Evolutionary conservation across 92 coral and sea anemone species (phyloP), one percentile per base, ranked within the genome.

Genomic region (Heteractis magnifica): DNA sequence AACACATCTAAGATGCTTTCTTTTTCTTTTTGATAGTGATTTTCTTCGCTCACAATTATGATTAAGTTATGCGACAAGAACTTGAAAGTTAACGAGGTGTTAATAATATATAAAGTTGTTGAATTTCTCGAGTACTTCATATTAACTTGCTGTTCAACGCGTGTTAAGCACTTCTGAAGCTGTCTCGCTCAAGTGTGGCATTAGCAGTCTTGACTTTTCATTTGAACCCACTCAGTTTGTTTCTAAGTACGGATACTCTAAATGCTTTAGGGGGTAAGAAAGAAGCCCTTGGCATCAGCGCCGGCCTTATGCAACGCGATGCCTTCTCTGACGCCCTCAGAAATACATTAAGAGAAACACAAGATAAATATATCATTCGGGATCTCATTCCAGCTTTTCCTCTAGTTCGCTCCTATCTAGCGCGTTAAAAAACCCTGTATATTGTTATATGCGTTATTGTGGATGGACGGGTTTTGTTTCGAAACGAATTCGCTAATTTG

Each of bases 31-130:
- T 65, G 6, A 20, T 68, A 20, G 73, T 20, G 11, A 13, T 68
- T 41, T 19, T 68, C 23, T 68, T 68, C 5, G 49, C 3, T 23
- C 72, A 23, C 23, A 68, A 68, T 68, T 26, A 26, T 68, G 73
- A 68, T 68, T 68, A 48, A 68, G 48, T 68, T 23, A 6, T n/a
- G 0, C 44, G 73, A 68, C 50, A 68, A 68, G 73, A 68, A 68
- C 48, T 68, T 26, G 73, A 68, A 68, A 20, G 73, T 62, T 23
- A 62, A 62, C 23, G 73, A 21, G 44, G 73, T 68, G 73, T 68
- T 68, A 68, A 68, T 68, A 68, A 68, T 68, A 50, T 19, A 23
- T 26, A 68, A 68, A 23, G 44, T 10, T 68, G 26, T 68, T 68
- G 48, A 21, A 26, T 7, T 26, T 68, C 4, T 68, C 13, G 49